phyloP scores from a whole-genome alignment of 2,797 vertebrate genomes.

The Tympanoctomys barrerae region DNA sequence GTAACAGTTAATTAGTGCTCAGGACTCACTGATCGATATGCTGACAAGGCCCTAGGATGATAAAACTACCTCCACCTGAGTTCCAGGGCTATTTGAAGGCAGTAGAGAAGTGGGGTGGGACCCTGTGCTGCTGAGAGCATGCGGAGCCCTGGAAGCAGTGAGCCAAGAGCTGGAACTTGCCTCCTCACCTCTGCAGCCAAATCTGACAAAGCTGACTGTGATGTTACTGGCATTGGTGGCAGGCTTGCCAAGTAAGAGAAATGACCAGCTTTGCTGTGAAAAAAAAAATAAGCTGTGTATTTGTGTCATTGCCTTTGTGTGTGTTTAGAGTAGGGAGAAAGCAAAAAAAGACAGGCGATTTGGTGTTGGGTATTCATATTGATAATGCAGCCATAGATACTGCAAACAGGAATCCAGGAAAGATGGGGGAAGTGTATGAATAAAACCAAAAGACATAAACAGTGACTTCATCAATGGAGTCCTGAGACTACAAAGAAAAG shows the following conservation, averaged over 20 bases:
- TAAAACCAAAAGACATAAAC: background rate
- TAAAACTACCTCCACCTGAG: constrained; percentile 50
- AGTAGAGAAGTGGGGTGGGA: background rate
- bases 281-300: background rate
- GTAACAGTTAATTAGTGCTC: constrained; percentile 76
- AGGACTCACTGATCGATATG: constrained; percentile 42
- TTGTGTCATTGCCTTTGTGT: background rate
- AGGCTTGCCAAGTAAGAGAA: background rate
- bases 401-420: constrained; percentile 4
- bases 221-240: background rate
- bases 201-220: background rate
- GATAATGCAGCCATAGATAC: background rate
- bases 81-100: constrained; percentile 13
- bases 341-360: background rate
- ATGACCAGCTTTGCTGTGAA: background rate
- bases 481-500: background rate
- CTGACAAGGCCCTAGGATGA: constrained; percentile 38
- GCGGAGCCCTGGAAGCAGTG: background rate
- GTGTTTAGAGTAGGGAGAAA: background rate
- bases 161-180: background rate
- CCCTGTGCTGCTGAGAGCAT: background rate
- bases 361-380: background rate
- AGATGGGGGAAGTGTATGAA: background rate
- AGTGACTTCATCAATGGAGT: background rate
- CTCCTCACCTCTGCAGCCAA: background rate